Evolutionary conservation across 2,888 invertebrate genomes (phyloP).

Genomic region (Acleris emargana): DNA sequence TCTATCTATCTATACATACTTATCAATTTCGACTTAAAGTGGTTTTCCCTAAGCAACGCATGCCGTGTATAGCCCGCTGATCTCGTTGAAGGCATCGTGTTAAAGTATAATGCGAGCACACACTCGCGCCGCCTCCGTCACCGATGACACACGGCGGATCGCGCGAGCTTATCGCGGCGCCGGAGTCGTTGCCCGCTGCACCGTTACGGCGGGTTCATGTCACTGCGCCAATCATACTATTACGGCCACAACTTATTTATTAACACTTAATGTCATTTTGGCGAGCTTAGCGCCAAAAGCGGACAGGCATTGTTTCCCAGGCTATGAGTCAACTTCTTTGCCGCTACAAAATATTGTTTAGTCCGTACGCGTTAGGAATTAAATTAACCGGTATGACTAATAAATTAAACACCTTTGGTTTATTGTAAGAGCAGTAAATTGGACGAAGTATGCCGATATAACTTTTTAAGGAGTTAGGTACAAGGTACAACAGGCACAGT

Average conservation of each 20-base stretch:
- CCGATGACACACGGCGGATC: conserved; percentile 26
- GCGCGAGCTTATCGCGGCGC: conserved; percentile 36
- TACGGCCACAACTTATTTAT: conserved; percentile 29
- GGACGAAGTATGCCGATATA: not conserved
- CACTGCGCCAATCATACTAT: conserved; percentile 38
- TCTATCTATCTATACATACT: not conserved
- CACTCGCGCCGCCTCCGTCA: conserved; percentile 21
- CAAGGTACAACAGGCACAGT: conserved; percentile 28
- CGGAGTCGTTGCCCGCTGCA: conserved; percentile 74
- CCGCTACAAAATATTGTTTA: conserved; percentile 31
- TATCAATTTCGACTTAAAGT: not conserved
- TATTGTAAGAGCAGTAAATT: not conserved
- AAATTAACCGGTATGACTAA: conserved; percentile 27
- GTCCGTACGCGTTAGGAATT: conserved; percentile 29
- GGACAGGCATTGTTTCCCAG: conserved; percentile 23
- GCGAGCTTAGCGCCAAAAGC: conserved; percentile 16
- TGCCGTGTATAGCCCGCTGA: no score
- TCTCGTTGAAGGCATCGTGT: no score
- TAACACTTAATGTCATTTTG: conserved; percentile 27
- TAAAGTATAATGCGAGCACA: not conserved
- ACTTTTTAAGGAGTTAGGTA: conserved; percentile 18
- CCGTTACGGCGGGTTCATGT: conserved; percentile 55
- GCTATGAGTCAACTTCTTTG: conserved; percentile 28
- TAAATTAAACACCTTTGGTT: not conserved
- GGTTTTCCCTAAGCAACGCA: not conserved